Evolutionary conservation across 2,888 invertebrate genomes (phyloP), one percentile per base, ranked within the genome.

Genomic region (Drosophila silvestris): DNA sequence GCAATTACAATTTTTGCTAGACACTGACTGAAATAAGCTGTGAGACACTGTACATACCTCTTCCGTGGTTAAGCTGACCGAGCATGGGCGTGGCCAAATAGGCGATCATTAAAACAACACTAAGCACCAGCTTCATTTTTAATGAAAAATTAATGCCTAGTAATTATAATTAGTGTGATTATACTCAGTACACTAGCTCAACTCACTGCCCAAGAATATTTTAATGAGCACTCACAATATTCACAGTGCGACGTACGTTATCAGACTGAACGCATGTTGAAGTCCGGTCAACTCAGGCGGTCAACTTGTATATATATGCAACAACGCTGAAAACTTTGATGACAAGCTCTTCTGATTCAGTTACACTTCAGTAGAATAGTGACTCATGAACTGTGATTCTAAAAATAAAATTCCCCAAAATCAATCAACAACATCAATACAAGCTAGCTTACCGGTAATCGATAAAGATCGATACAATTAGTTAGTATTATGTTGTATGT

Each of bases 201-300:
- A 39, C 26, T 14, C 28, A 5, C 5, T n/a, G 7, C 30, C 14
- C 14, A n/a, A 47, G 6, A 47, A 35, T 16, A 33, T 33, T 41
- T 33, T 26, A 30, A 39, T 67, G 41, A 37, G 59, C 58, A 65
- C 39, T 51, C 41, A 59, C 82, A 71, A 58, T 66, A 72, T 70
- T 77, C 16, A 67, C 82, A 44, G 65, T 52, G 61, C 51, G 78
- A 62, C 80, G 70, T 33, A 74, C 79, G 75, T 90, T 82, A 81
- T 83, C 74, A 82, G 59, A 90, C 85, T 91, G 77, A 87, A 50
- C 76, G 67, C 70, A 67, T 67, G 70, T 70, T 68, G 30, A 53
- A 10, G 26, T 9, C n/a, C 35, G 35, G 56, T 50, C 51, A 50
- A 41, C 60, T 66, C 58, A 30, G 22, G 37, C 52, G 71, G 50